Evolutionary conservation across 2,113 vertebrate genomes (phyloP).

Genomic region (Hemibagrus wyckioides): DNA sequence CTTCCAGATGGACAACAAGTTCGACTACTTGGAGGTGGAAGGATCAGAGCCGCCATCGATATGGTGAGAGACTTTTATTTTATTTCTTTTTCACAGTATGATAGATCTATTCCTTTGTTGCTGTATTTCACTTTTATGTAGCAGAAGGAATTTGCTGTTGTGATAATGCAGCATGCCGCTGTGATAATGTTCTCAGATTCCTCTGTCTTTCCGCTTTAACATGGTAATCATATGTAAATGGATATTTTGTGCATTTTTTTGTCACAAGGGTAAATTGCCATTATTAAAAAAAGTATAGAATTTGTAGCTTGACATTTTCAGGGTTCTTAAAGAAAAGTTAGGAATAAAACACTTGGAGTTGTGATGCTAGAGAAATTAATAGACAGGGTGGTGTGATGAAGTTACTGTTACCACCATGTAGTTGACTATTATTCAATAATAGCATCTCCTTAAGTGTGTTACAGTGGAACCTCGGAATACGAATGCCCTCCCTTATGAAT

Average conservation of each 20-base stretch:
- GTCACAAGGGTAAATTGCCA: not conserved
- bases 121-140: not conserved
- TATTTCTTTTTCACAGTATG: not conserved
- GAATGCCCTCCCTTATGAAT: no score
- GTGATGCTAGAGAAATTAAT: not conserved
- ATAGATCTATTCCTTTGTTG: not conserved
- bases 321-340: not conserved
- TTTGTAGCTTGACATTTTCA: not conserved
- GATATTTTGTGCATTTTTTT: not conserved
- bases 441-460: not conserved
- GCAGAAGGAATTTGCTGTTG: not conserved
- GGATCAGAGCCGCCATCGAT: conserved; percentile 90
- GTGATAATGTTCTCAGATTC: conserved; percentile 11
- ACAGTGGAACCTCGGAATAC: no score
- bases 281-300: not conserved
- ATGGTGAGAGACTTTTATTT: conserved; percentile 77
- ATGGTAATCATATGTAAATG: not conserved
- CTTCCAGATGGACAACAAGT: conserved; percentile 95
- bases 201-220: not conserved
- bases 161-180: not conserved
- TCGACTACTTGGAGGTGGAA: conserved; percentile 91
- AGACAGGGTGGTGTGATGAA: not conserved
- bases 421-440: not conserved
- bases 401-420: not conserved
- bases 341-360: not conserved